Evolutionary conservation across 2,888 invertebrate species (phyloP).

Genomic region (Lymantria monacha): DNA sequence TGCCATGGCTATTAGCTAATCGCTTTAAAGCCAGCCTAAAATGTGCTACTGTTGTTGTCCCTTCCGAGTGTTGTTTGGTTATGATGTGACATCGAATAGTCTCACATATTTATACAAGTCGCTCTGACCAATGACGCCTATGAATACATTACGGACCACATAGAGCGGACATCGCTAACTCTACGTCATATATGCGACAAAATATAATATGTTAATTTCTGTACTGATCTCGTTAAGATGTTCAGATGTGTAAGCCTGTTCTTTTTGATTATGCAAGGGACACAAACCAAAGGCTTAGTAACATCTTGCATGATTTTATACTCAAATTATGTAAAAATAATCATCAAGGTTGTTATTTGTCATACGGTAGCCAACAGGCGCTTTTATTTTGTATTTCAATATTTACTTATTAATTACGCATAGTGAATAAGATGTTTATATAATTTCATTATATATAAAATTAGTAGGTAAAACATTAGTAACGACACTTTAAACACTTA

Average conservation of each 20-base stretch:
- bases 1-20: conserved; percentile 80
- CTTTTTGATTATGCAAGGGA: conserved; percentile 41
- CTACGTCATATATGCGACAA: conserved; percentile 43
- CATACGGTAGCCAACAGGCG: neutral
- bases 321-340: conserved; percentile 14
- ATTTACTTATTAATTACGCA: no score
- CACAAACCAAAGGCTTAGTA: conserved; percentile 18
- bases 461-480: no score
- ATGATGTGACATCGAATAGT: conserved; percentile 59
- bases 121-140: conserved; percentile 56
- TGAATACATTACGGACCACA: conserved; percentile 60
- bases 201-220: conserved; percentile 40
- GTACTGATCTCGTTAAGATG: conserved; percentile 27
- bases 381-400: neutral
- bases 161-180: conserved; percentile 42
- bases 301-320: conserved; percentile 13
- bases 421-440: no score
- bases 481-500: no score
- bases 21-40: conserved; percentile 71
- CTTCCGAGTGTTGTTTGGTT: conserved; percentile 65
- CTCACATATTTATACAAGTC: conserved; percentile 75
- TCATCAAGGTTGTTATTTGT: conserved; percentile 14
- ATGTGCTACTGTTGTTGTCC: conserved; percentile 61
- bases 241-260: conserved; percentile 9
- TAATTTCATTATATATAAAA: no score